phyloP scores from a whole-genome alignment of 2,888 invertebrate genomes.

The Notodonta dromedarius region DNA sequence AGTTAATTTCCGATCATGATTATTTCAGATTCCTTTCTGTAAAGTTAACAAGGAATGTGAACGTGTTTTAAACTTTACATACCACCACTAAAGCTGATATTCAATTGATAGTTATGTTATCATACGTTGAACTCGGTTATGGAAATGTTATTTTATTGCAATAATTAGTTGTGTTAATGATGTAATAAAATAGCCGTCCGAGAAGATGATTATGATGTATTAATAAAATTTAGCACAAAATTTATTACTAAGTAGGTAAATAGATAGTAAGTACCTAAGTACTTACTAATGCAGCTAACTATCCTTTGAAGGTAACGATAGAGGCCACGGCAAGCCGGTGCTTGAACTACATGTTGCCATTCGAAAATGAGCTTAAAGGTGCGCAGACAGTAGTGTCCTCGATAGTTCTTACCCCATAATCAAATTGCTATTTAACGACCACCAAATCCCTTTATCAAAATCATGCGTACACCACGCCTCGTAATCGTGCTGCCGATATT shows the following conservation, averaged over 20 bases:
- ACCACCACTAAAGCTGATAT: background rate
- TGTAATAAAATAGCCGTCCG: conserved; percentile 1
- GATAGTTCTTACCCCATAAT: background rate
- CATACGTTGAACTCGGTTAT: conserved; percentile 23
- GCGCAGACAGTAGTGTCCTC: too few species aligned
- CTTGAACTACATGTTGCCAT: too few species aligned
- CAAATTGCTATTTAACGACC: background rate
- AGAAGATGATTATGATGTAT: background rate
- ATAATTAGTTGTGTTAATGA: conserved; percentile 6
- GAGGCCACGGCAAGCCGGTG: too few species aligned
- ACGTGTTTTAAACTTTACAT: conserved; percentile 8
- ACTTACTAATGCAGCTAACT: too few species aligned
- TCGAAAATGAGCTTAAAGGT: too few species aligned
- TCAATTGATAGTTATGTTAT: conserved; percentile 16
- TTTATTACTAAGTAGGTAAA: too few species aligned
- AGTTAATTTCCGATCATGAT: background rate
- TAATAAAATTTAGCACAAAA: too few species aligned
- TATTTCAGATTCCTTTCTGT: background rate
- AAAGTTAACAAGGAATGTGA: background rate
- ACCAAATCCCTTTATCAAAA: conserved; percentile 13
- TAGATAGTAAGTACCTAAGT: too few species aligned
- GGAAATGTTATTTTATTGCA: conserved; percentile 21
- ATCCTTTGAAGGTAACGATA: too few species aligned
- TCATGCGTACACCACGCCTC: conserved; percentile 21
- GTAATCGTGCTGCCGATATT: background rate